Evolutionary conservation across 2,113 vertebrate species (phyloP).

Genomic region (Ctenomys sociabilis): DNA sequence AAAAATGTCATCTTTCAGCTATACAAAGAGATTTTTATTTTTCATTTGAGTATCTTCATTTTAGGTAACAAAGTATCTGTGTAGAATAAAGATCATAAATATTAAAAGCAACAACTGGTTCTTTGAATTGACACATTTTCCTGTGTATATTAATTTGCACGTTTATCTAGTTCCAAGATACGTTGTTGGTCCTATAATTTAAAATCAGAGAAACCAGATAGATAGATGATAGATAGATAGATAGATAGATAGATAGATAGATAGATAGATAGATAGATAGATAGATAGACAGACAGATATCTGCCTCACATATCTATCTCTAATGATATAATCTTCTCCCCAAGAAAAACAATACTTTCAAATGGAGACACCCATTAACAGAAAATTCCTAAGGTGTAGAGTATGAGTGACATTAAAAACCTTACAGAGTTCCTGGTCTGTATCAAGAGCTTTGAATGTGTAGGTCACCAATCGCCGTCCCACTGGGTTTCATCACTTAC

Average conservation of each 20-base stretch:
- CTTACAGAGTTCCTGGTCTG: neutral
- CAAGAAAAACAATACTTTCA: neutral
- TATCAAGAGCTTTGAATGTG: neutral
- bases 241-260: too few species aligned
- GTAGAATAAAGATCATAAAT: neutral
- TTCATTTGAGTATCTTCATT: neutral
- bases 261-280: too few species aligned
- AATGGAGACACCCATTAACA: neutral
- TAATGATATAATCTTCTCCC: neutral
- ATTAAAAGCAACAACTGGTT: neutral
- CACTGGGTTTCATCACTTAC: neutral
- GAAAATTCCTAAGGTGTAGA: neutral
- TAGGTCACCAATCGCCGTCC: neutral
- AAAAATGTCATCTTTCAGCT: neutral
- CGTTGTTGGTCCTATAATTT: neutral
- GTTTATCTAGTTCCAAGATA: neutral
- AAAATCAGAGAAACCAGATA: neutral
- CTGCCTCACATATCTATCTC: neutral
- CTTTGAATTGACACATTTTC: neutral
- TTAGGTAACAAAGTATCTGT: neutral
- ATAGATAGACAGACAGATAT: too few species aligned
- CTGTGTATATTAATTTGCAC: neutral
- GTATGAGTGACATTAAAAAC: neutral
- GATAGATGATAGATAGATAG: too few species aligned
- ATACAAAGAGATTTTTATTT: neutral